Evolutionary conservation across 2,113 vertebrate species (phyloP).

Genomic region (Brachyhypopomus gauderio): DNA sequence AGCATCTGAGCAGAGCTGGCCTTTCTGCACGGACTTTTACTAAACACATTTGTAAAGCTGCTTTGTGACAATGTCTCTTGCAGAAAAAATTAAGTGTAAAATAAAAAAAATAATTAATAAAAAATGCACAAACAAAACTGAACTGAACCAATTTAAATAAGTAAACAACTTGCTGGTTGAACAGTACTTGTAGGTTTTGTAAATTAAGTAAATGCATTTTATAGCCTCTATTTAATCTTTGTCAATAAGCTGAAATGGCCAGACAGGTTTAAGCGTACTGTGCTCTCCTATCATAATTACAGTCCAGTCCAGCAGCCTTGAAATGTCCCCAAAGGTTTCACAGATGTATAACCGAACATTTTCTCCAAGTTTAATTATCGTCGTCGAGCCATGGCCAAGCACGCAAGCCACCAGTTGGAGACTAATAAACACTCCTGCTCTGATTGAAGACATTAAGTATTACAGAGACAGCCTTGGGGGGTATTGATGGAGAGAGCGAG

Average conservation of each 20-base stretch:
- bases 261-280: not conserved
- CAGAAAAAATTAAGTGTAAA: too few species aligned
- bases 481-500: conserved; percentile 34
- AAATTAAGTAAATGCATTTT: too few species aligned
- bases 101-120: too few species aligned
- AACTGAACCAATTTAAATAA: too few species aligned
- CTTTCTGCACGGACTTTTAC: too few species aligned
- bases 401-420: conserved; percentile 35
- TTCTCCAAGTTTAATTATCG: conserved; percentile 44
- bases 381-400: not conserved
- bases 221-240: too few species aligned
- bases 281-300: not conserved
- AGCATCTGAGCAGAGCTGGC: too few species aligned
- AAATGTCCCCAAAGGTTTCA: not conserved
- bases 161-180: too few species aligned
- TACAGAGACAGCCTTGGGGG: conserved; percentile 44
- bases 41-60: too few species aligned
- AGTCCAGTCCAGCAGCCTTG: not conserved
- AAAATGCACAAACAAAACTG: too few species aligned
- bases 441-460: conserved; percentile 51
- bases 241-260: not conserved
- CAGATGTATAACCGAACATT: conserved; percentile 17
- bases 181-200: too few species aligned
- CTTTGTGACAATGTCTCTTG: too few species aligned
- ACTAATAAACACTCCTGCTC: conserved; percentile 46